Evolutionary conservation across 2,797 vertebrate genomes (phyloP).

Genomic region (Oreortyx pictus): DNA sequence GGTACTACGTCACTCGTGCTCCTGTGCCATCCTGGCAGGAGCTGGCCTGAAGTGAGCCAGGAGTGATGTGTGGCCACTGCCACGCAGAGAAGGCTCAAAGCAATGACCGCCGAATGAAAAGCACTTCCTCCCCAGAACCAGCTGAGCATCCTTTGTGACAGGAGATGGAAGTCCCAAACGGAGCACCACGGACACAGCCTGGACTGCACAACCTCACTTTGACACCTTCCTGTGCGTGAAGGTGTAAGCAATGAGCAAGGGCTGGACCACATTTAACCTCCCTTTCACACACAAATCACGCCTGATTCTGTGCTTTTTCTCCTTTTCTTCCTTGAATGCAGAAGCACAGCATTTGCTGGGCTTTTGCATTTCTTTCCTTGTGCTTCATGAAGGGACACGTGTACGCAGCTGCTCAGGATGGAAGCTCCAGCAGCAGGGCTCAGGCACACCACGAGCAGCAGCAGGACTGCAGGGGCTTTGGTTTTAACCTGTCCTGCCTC

Average conservation of each 20-base stretch:
- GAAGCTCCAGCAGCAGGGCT: background rate
- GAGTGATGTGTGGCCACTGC: fast-evolving
- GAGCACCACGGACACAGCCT: background rate
- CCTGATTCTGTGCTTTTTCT: background rate
- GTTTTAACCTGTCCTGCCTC: background rate
- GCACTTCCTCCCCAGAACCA: background rate
- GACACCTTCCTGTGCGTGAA: background rate
- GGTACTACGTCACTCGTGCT: fast-evolving
- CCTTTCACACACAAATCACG: background rate
- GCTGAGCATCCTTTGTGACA: background rate
- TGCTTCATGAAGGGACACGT: fast-evolving
- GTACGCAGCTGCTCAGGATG: fast-evolving
- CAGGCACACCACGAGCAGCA: background rate
- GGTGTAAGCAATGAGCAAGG: fast-evolving
- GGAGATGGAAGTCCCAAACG: background rate
- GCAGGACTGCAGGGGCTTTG: background rate
- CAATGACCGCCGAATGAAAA: background rate
- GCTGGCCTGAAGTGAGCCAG: fast-evolving
- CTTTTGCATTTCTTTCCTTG: background rate
- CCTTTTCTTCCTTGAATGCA: background rate
- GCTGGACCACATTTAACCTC: background rate
- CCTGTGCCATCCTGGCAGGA: background rate
- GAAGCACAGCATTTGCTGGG: background rate
- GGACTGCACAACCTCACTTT: background rate
- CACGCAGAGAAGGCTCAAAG: background rate